Evolutionary conservation across 2,888 invertebrate genomes (phyloP).

Genomic region (Camponotus fellah): DNA sequence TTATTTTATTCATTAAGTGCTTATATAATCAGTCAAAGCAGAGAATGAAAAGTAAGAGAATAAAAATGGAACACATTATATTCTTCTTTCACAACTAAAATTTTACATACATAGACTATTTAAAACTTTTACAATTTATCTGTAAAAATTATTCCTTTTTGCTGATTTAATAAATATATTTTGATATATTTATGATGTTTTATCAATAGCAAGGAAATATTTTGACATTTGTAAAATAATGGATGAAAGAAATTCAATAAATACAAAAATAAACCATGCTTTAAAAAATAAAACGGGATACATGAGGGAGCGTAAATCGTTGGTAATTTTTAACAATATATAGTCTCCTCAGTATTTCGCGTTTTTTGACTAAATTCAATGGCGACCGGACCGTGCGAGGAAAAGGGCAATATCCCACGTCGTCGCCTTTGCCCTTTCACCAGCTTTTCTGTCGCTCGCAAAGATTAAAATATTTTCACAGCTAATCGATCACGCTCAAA

Average conservation of each 20-base stretch:
- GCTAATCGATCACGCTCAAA: slow-evolving; percentile 12
- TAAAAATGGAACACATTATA: not conserved
- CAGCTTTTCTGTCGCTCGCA: not conserved
- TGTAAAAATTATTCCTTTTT: not conserved
- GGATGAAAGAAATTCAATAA: not conserved
- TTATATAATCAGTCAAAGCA: not conserved
- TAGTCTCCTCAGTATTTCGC: not conserved
- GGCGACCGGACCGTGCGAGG: not conserved
- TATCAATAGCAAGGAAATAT: slow-evolving; percentile 2
- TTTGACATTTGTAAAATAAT: not conserved
- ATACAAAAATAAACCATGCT: not conserved
- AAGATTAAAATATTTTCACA: not conserved
- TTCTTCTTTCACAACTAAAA: not conserved
- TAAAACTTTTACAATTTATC: not conserved
- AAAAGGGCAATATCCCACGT: slow-evolving; percentile 6
- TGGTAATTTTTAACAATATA: not conserved
- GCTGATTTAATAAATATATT: not conserved
- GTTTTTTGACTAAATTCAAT: not conserved
- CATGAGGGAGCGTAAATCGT: not conserved
- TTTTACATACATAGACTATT: not conserved
- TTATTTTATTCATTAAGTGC: not conserved
- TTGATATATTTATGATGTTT: not conserved
- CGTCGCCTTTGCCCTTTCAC: slow-evolving; percentile 20
- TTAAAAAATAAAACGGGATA: not conserved
- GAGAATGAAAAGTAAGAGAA: not conserved